phyloP scores from a whole-genome alignment of 1,140 invertebrate species.

The Pogonomyrmex californicus region DNA sequence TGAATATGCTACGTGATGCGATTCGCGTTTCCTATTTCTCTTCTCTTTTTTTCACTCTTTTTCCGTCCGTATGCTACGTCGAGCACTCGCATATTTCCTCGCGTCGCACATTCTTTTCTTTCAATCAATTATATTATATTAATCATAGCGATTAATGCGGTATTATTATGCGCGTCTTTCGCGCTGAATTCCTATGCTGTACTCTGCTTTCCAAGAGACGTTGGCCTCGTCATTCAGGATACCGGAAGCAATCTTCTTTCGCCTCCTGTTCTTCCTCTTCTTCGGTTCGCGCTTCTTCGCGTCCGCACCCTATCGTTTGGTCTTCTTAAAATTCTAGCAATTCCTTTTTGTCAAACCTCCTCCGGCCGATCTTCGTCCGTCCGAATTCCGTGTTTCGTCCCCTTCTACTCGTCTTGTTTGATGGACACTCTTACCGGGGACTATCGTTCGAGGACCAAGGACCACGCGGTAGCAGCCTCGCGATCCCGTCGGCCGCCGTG shows the following conservation, averaged over 20 bases:
- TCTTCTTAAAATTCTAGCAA: conserved; percentile 26
- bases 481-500: conserved; percentile 17
- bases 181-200: conserved; percentile 74
- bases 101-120: conserved; percentile 29
- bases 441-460: not conserved
- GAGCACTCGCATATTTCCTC: conserved; percentile 18
- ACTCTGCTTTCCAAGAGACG: conserved; percentile 69
- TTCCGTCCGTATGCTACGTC: not conserved
- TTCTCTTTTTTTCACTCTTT: not conserved
- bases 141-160: conserved; percentile 69
- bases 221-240: not conserved
- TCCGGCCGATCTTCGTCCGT: not conserved
- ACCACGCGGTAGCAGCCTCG: not conserved
- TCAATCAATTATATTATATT: conserved; percentile 73
- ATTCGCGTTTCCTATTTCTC: conserved; percentile 4
- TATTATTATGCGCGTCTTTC: conserved; percentile 75
- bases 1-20: conserved; percentile 22
- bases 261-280: not conserved
- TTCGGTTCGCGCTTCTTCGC: not conserved
- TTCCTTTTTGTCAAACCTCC: not conserved
- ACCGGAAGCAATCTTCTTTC: not conserved
- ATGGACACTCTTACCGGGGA: not conserved
- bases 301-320: not conserved
- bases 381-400: not conserved
- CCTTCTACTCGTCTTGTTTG: not conserved